Conservation (phyloP, 2,888 invertebrate genomes). For the Caenorhabditis sp. region DNA sequence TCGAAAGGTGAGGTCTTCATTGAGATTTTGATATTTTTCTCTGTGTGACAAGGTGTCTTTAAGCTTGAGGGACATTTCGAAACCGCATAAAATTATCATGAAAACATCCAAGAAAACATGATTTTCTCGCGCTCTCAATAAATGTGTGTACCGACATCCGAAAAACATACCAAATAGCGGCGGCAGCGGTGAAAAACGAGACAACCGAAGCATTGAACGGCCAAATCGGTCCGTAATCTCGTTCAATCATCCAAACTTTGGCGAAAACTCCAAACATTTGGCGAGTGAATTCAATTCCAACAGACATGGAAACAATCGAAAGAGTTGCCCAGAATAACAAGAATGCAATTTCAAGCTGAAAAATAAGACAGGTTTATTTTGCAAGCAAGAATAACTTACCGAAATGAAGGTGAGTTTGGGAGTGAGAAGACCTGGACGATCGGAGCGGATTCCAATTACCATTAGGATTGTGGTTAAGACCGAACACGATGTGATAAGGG, state of each 20-base stretch:
- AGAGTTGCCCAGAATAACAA: constrained; percentile 58
- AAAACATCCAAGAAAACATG: no score
- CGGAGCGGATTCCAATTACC: constrained; percentile 50
- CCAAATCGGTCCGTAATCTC: constrained; percentile 69
- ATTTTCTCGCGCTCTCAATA: background rate
- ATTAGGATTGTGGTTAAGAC: constrained; percentile 32
- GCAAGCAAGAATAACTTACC: constrained; percentile 22
- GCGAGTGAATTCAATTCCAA: constrained; percentile 64
- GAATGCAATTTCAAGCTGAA: constrained; percentile 55
- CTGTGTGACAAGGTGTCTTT: no score
- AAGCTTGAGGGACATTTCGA: no score
- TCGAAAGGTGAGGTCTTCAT: no score
- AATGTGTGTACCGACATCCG: no score
- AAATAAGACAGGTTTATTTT: background rate
- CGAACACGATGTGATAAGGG: constrained; percentile 24
- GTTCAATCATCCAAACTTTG: constrained; percentile 55
- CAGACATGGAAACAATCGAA: constrained; percentile 65
- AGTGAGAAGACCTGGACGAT: constrained; percentile 52
- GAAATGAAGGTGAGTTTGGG: constrained; percentile 65
- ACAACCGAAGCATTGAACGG: constrained; percentile 68
- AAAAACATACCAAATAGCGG: constrained; percentile 64
- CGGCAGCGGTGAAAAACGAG: constrained; percentile 65
- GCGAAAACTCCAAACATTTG: constrained; percentile 53
- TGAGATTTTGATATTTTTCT: no score
- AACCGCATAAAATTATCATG: no score